Base-by-base conservation (phyloP, 2,888 invertebrate genomes). In the Lamellibrachia satsuma region DNA sequence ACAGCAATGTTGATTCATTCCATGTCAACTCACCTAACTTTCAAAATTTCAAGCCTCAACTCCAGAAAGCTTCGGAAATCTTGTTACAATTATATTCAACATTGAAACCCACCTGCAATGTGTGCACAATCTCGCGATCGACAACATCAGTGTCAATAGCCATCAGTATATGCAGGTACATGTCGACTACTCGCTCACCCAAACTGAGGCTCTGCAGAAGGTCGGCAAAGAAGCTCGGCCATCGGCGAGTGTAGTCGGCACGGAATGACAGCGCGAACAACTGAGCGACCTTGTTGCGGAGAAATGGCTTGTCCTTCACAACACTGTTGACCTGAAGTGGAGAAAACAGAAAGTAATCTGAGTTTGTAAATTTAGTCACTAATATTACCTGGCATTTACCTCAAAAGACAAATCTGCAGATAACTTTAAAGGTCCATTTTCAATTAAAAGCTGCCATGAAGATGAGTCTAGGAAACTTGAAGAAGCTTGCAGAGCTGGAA, bases 231-330 rank as follows among this genome's bases (percentile, higher is more conserved):
- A 97, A 97, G 2, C 95, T 95, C 1, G 97, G 96, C 97, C 97
- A 97, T 90, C 97, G 95, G 52, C 94, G 94, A 0, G 96, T 95
- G 95, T 97, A 97, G 95, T 97, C 97, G 52, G 95, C 95, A 8
- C 97, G 96, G 95, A 97, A 97, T 0, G 97, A 97, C 90, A 97
- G 95, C 2, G 97, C 96, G 93, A 97, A 96, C 22, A 97, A 95
- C 95, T 97, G 97, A 15, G 97, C 97, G 90, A 97, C 96, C 95
- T 97, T 97, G 95, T 97, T 97, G 90, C 96, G 95, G 27, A 97
- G 95, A 95, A 97, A 97, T 51, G 95, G 95, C 93, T 96, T 96
- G 93, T 97, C 96, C 92, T 94, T 93, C 11, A 93, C 93, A 15
- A 92, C 93, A 39, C 93, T 93, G 92, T 93, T 93, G 90, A 95